Conservation (phyloP, 2,113 vertebrate species). For the Chloebia gouldiae region DNA sequence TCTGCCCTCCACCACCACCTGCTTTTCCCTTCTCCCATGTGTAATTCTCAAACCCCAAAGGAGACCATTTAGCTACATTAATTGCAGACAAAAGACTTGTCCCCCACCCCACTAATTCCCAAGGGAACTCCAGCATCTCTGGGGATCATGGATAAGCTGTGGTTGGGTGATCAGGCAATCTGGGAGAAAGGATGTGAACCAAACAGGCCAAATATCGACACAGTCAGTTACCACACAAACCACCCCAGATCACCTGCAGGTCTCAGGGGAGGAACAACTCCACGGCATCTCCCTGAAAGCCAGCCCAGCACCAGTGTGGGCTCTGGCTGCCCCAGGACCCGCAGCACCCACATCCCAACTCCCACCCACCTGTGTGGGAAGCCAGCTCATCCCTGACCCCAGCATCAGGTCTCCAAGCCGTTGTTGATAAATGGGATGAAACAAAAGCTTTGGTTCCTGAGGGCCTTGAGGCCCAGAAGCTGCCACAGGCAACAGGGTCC, state of each 20-base stretch:
- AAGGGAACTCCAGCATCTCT: background rate
- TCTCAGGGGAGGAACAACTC: background rate
- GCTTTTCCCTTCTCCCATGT: background rate
- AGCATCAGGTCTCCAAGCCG: background rate
- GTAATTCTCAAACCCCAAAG: background rate
- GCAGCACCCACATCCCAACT: background rate
- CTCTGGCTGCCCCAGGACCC: background rate
- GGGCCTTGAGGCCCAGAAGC: background rate
- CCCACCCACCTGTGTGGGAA: background rate
- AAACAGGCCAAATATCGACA: background rate
- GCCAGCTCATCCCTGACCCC: background rate
- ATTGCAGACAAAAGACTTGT: background rate
- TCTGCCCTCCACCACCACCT: background rate
- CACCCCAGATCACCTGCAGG: background rate
- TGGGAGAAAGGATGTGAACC: background rate
- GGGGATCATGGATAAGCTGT: rapidly evolving
- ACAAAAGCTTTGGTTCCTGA: background rate
- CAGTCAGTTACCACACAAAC: background rate
- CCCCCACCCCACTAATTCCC: background rate
- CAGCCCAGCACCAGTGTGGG: background rate
- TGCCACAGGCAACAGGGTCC: background rate
- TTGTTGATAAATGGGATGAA: background rate
- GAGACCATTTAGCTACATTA: background rate
- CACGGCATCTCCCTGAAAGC: background rate
- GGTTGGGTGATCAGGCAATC: background rate